Percentiles rank a stretch among this genome's conserved stretches.
Conservation (phyloP, 2,888 invertebrate species). For the Holacanthella duospinosa region DNA sequence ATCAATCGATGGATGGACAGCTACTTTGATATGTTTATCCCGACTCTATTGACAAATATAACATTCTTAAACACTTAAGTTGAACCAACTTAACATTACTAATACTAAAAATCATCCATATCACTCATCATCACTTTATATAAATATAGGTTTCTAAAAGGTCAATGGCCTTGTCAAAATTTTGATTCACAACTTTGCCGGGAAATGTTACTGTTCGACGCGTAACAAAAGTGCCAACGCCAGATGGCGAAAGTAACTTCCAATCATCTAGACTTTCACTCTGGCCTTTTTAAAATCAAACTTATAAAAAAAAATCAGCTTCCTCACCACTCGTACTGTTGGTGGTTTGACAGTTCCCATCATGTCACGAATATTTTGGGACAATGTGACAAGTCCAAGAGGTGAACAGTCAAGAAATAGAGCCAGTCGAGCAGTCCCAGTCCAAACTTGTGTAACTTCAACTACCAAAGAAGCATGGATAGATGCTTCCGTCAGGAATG, state of each 20-base stretch:
- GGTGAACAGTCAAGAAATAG: constrained; percentile 56
- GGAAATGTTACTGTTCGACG: too few species aligned
- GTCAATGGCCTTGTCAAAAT: too few species aligned
- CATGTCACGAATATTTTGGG: constrained; percentile 31
- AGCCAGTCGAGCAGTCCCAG: constrained; percentile 50
- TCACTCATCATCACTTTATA: too few species aligned
- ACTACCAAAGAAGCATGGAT: constrained; percentile 51
- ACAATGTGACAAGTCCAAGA: constrained; percentile 44
- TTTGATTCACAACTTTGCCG: too few species aligned
- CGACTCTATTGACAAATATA: constrained; percentile 22
- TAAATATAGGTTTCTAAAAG: too few species aligned
- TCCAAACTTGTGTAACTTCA: constrained; percentile 48
- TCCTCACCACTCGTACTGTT: constrained; percentile 28
- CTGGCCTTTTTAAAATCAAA: too few species aligned
- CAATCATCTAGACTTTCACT: too few species aligned
- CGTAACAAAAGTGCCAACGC: too few species aligned
- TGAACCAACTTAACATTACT: too few species aligned
- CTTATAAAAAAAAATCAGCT: too few species aligned
- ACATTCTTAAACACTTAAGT: not conserved
- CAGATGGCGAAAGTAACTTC: too few species aligned
- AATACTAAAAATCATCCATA: too few species aligned
- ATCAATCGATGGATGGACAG: constrained; percentile 31
- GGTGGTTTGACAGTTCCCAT: constrained; percentile 27
- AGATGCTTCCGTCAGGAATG: constrained; percentile 45
- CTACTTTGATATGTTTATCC: constrained; percentile 33